Evolutionary conservation across 2,888 invertebrate genomes (phyloP).

Genomic region (Drosophila setosimentum): DNA sequence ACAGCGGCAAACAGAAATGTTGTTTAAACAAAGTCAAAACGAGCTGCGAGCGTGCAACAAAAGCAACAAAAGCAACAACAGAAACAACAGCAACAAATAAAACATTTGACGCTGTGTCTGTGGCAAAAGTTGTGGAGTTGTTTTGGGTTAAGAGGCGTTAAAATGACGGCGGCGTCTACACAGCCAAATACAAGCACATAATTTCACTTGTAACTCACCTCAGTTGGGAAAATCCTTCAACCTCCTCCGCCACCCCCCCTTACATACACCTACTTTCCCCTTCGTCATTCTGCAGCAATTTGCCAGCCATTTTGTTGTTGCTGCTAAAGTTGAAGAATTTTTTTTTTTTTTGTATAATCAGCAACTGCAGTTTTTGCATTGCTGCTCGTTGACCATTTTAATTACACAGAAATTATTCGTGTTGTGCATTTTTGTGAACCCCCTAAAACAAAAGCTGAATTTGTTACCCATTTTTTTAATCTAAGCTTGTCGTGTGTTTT

Average conservation of each 20-base stretch:
- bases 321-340: conserved; percentile 15
- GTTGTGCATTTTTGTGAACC: conserved; percentile 39
- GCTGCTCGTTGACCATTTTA: conserved; percentile 75
- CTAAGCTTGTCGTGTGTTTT: background rate
- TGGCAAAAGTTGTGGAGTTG: conserved; percentile 48
- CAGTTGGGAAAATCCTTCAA: background rate
- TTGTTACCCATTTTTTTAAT: background rate
- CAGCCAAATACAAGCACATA: conserved; percentile 50
- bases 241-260: background rate
- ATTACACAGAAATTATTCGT: conserved; percentile 67
- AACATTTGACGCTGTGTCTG: conserved; percentile 40
- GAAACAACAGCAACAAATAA: conserved; percentile 19
- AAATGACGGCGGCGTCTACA: conserved; percentile 49
- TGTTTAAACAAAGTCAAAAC: conserved; percentile 58
- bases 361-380: conserved; percentile 35
- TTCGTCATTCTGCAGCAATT: conserved; percentile 49
- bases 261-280: background rate
- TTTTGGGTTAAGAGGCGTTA: conserved; percentile 50
- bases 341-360: conserved; percentile 62
- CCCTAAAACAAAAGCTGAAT: background rate
- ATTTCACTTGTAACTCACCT: conserved; percentile 48
- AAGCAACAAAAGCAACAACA: conserved; percentile 16
- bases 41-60: conserved; percentile 45
- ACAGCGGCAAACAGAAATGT: conserved; percentile 37
- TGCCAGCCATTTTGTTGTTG: conserved; percentile 62